phyloP scores from a whole-genome alignment of 35 echinoderm and acorn worm species.

The Strongylocentrotus purpuratus region DNA sequence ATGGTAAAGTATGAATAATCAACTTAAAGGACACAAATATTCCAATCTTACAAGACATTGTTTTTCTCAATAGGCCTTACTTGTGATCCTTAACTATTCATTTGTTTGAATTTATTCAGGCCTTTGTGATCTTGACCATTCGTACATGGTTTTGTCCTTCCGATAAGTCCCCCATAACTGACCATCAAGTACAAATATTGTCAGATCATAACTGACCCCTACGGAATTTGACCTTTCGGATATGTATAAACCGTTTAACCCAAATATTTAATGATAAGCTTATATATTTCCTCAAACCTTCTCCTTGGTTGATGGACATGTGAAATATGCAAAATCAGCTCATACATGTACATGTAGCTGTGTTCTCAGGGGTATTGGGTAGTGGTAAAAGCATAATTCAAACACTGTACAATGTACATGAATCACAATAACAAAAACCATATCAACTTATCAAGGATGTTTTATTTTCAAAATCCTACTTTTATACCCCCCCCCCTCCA shows the following conservation, averaged over 20 bases:
- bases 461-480: too few species aligned
- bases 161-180: not conserved
- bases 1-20: not conserved
- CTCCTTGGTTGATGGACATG: too few species aligned
- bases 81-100: too few species aligned
- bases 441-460: too few species aligned
- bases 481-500: too few species aligned
- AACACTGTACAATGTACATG: too few species aligned
- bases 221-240: not conserved
- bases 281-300: not conserved
- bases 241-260: not conserved
- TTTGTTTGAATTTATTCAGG: not conserved
- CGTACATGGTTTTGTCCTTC: not conserved
- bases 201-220: not conserved
- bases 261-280: not conserved
- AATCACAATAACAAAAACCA: too few species aligned
- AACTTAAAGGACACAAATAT: not conserved
- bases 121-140: not conserved
- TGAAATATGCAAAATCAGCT: too few species aligned
- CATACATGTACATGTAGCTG: too few species aligned
- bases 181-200: conserved; percentile 6
- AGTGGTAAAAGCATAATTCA: too few species aligned
- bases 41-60: not conserved
- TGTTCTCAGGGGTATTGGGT: too few species aligned
- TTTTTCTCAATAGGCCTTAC: not conserved